Evolutionary conservation across 2,888 invertebrate species (phyloP).

Genomic region (Torymus texanus): DNA sequence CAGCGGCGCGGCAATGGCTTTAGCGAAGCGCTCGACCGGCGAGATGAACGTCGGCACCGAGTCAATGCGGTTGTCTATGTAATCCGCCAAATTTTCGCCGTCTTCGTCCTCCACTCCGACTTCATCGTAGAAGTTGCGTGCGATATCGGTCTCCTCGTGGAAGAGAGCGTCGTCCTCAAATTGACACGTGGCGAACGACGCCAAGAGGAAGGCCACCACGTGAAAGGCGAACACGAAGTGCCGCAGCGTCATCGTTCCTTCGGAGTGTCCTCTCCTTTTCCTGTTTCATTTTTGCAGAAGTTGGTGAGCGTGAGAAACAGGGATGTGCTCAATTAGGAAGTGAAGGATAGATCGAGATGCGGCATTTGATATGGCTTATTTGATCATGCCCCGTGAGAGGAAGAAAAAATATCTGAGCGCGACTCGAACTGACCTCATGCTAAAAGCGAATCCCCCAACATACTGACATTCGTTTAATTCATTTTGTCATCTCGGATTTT

Average conservation of each 20-base stretch:
- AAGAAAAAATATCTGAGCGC: too few species aligned
- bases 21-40: conserved; percentile 33
- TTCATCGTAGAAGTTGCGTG: background rate
- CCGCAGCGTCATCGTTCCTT: background rate
- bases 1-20: conserved; percentile 5
- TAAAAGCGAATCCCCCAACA: too few species aligned
- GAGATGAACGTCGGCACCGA: conserved; percentile 43
- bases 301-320: conserved; percentile 14
- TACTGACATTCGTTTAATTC: too few species aligned
- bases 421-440: too few species aligned
- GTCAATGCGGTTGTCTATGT: conserved; percentile 47
- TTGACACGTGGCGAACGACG: background rate
- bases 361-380: too few species aligned
- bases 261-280: background rate
- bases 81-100: background rate
- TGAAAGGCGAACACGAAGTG: background rate
- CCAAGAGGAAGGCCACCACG: conserved; percentile 8
- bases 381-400: too few species aligned
- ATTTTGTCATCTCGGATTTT: too few species aligned
- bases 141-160: background rate
- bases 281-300: too few species aligned
- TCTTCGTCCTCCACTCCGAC: background rate
- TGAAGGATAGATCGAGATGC: too few species aligned
- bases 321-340: background rate
- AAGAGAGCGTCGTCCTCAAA: conserved; percentile 5